Evolutionary conservation across 2,113 vertebrate species (phyloP).

Genomic region (Engraulis encrasicolus): DNA sequence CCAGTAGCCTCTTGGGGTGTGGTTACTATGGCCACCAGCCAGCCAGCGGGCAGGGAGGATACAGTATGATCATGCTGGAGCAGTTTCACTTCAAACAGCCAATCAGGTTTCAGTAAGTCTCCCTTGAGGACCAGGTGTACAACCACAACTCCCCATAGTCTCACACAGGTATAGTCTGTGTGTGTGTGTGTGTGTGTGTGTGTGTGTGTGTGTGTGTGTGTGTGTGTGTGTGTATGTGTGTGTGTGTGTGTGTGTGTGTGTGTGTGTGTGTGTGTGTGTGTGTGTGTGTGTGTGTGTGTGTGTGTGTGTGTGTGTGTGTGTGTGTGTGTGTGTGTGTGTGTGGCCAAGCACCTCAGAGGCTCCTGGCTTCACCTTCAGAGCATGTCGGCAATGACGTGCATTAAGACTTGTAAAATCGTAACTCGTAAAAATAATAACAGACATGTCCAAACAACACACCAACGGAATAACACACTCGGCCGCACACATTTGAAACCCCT

Average conservation of each 20-base stretch:
- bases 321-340: no score
- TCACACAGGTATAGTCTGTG: no score
- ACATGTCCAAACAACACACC: no score
- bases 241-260: not conserved
- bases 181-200: not conserved
- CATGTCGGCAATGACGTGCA: no score
- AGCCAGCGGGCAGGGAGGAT: constrained; percentile 47
- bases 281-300: no score
- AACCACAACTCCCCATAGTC: constrained; percentile 7
- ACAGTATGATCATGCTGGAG: constrained; percentile 47
- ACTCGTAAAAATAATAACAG: no score
- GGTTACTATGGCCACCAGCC: constrained; percentile 56
- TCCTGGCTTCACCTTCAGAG: no score
- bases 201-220: not conserved
- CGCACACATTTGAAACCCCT: no score
- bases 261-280: not conserved
- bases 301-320: no score
- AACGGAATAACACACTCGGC: no score
- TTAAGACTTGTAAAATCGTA: no score
- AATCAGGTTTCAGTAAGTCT: constrained; percentile 44
- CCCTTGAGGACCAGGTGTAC: not conserved
- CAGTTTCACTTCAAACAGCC: constrained; percentile 48
- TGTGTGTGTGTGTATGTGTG: not conserved
- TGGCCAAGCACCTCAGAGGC: no score
- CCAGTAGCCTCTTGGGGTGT: constrained; percentile 47